phyloP scores from a whole-genome alignment of 2,888 invertebrate genomes.

The Brachyptera putata region DNA sequence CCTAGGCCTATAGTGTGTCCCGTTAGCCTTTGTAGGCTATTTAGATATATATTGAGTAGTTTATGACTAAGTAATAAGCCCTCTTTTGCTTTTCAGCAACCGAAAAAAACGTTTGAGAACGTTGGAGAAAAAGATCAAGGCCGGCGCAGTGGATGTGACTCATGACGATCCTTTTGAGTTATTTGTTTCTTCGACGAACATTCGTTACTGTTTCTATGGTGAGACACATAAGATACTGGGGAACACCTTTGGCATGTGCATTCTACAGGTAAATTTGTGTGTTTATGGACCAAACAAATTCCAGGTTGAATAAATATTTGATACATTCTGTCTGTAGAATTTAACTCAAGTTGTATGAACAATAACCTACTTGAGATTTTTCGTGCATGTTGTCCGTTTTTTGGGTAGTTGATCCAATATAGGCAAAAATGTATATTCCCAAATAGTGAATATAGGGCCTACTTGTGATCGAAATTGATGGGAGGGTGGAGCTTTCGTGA shows the following conservation, averaged over 20 bases:
- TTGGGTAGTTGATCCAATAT: too few relatives aligned
- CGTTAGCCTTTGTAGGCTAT: too few relatives aligned
- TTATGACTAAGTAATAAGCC: conserved; percentile 34
- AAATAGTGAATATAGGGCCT: too few relatives aligned
- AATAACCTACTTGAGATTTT: too few relatives aligned
- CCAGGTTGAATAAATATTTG: background rate
- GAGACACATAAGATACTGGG: conserved; percentile 98
- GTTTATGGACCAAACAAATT: background rate
- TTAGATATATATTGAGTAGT: too few relatives aligned
- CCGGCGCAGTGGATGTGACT: conserved; percentile 82
- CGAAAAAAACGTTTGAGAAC: conserved; percentile 88
- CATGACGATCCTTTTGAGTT: conserved; percentile 96
- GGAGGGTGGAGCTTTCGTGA: too few relatives aligned
- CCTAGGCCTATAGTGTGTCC: too few relatives aligned
- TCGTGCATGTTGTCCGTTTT: too few relatives aligned
- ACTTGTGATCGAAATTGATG: too few relatives aligned
- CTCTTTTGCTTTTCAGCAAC: conserved; percentile 55
- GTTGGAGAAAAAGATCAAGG: conserved; percentile 75
- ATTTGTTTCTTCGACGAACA: conserved; percentile 92
- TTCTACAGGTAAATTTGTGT: conserved; percentile 66
- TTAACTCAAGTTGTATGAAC: too few relatives aligned
- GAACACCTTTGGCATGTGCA: conserved; percentile 93
- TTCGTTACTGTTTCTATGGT: conserved; percentile 94
- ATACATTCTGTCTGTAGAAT: too few relatives aligned
- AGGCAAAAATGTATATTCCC: too few relatives aligned